These are phyloP conservation scores for Oedothorax gibbosus DNA, from an alignment of 1,140 invertebrate species.

Conservation along the genomic window DNA sequence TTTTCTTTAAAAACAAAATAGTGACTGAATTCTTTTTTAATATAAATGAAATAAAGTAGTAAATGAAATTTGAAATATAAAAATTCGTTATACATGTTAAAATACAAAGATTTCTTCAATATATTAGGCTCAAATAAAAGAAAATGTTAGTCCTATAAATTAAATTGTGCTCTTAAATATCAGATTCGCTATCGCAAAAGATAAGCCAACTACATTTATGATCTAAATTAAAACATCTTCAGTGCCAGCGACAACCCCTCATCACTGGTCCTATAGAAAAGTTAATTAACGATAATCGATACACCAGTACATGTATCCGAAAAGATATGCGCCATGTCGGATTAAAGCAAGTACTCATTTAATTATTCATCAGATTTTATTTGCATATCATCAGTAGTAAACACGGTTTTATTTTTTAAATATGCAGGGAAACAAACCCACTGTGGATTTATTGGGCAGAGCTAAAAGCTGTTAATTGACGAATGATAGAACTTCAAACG, in stretches of 20 bases:
- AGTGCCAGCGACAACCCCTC: background rate
- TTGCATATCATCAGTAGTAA: background rate
- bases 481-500: no score
- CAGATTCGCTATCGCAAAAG: no score
- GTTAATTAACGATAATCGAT: constrained; percentile 56
- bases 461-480: no score
- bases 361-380: constrained; percentile 40
- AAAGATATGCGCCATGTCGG: constrained; percentile 12
- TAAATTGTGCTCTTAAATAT: no score
- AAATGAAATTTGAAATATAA: no score
- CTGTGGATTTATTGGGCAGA: background rate
- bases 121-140: no score
- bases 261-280: constrained; percentile 18
- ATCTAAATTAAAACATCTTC: background rate
- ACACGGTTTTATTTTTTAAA: background rate
- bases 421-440: background rate
- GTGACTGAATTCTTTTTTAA: no score
- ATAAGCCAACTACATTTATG: background rate
- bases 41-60: no score
- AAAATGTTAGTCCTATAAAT: no score
- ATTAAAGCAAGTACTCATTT: constrained; percentile 46
- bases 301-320: constrained; percentile 10
- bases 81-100: no score
- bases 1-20: no score
- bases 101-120: no score